phyloP scores from a whole-genome alignment of 2,888 invertebrate species.

The Conus canariensis region DNA sequence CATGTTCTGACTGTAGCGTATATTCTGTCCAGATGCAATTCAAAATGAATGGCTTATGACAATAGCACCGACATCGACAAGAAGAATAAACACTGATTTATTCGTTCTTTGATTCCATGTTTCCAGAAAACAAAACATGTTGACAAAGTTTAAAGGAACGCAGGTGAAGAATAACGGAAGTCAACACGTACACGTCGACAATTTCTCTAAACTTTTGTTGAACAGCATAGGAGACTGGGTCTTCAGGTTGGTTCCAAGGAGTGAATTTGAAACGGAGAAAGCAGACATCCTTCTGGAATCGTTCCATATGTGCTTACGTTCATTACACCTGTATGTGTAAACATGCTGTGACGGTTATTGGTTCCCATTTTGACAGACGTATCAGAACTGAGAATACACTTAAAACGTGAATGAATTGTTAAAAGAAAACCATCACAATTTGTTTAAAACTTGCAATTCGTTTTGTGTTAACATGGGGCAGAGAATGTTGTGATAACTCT shows the following conservation, averaged over 20 bases:
- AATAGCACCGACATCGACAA: neutral
- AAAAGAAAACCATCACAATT: no score
- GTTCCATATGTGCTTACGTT: neutral
- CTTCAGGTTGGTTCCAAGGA: conserved; percentile 2
- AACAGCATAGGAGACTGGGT: neutral
- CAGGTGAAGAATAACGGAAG: neutral
- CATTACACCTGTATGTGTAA: no score
- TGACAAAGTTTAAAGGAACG: neutral
- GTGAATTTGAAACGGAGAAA: neutral
- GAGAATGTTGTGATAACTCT: no score
- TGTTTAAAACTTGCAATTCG: no score
- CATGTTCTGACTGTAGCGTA: neutral
- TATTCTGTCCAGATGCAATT: neutral
- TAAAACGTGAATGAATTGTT: no score
- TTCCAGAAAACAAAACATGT: neutral
- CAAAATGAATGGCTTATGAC: neutral
- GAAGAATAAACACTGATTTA: neutral
- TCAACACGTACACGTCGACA: neutral
- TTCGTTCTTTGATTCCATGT: neutral
- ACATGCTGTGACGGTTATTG: no score
- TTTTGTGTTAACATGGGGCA: no score
- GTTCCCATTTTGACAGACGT: no score
- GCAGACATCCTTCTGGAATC: neutral
- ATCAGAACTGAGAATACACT: no score
- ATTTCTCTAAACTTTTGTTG: neutral